A percentile compares a stretch with the other conserved stretches of the same genome.
Evolutionary conservation across 1,140 invertebrate genomes (phyloP).

Genomic region (Hyposmocoma kahamanoa): DNA sequence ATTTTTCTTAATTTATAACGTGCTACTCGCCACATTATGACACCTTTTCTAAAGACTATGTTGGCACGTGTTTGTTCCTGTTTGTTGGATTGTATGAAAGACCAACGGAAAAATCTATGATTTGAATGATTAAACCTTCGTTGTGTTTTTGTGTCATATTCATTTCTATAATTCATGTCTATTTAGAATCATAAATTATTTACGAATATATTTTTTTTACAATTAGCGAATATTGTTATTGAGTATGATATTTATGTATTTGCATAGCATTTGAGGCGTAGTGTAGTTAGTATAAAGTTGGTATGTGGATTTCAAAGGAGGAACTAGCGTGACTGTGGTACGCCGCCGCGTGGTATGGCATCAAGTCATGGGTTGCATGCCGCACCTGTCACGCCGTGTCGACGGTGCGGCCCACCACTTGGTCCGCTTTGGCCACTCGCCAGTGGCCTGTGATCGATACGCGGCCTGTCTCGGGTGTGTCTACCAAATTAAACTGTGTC

Average conservation of each 20-base stretch:
- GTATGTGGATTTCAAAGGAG: slow-evolving; percentile 36
- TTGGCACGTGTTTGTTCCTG: slow-evolving; percentile 36
- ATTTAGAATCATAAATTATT: too few relatives aligned
- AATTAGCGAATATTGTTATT: too few relatives aligned
- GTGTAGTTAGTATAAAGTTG: slow-evolving; percentile 5
- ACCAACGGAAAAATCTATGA: too few relatives aligned
- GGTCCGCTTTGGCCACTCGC: slow-evolving; percentile 55
- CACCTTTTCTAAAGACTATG: slow-evolving; percentile 33
- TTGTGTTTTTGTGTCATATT: too few relatives aligned
- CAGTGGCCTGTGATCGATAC: slow-evolving; percentile 64
- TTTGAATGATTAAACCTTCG: too few relatives aligned
- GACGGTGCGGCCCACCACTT: slow-evolving; percentile 58
- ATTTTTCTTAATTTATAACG: slow-evolving; percentile 40
- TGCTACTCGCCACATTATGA: slow-evolving; percentile 23
- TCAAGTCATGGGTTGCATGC: slow-evolving; percentile 63
- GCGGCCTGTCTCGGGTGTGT: slow-evolving; percentile 55
- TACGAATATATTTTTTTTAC: too few relatives aligned
- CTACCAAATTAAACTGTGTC: slow-evolving; percentile 70
- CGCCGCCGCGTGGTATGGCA: slow-evolving; percentile 25
- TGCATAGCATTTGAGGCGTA: too few relatives aligned
- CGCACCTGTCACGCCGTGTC: slow-evolving; percentile 60
- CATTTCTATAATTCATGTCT: too few relatives aligned
- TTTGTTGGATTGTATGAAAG: slow-evolving; percentile 10
- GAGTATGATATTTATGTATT: too few relatives aligned
- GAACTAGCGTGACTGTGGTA: slow-evolving; percentile 18